Percentiles rank a stretch among this genome's conserved stretches.
These are phyloP conservation scores for Geotrupes spiniger DNA, from an alignment of 2,888 invertebrate genomes.

Conservation along the genomic window DNA sequence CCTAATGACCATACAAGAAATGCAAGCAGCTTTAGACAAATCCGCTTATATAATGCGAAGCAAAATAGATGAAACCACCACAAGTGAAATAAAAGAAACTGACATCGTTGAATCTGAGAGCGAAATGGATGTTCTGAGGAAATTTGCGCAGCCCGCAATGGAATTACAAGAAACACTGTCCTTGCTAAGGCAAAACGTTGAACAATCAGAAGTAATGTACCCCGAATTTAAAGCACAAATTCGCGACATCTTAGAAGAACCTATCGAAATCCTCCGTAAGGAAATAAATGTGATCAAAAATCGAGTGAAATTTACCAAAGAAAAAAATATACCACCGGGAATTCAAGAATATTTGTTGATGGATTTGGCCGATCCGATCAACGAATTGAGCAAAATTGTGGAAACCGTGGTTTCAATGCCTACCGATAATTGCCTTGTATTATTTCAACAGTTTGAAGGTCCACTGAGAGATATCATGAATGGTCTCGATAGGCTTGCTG, in stretches of 20 bases:
- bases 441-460: conserved; percentile 38
- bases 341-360: conserved; percentile 60
- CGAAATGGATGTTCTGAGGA: conserved; percentile 39
- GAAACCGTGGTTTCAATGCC: conserved; percentile 48
- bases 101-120: conserved; percentile 33
- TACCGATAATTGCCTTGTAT: no score
- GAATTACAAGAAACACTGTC: conserved; percentile 51
- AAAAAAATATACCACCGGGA: conserved; percentile 43
- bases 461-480: conserved; percentile 42
- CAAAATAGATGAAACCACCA: no score
- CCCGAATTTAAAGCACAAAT: conserved; percentile 34
- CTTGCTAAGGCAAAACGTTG: conserved; percentile 26
- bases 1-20: conserved; percentile 59
- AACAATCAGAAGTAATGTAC: conserved; percentile 34
- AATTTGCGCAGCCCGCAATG: conserved; percentile 47
- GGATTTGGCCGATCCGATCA: conserved; percentile 61
- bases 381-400: conserved; percentile 60
- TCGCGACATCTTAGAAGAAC: conserved; percentile 38
- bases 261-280: conserved; percentile 38
- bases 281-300: conserved; percentile 42
- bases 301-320: conserved; percentile 40
- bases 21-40: conserved; percentile 54
- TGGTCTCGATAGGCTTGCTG: conserved; percentile 41
- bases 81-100: conserved; percentile 29
- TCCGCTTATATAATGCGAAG: conserved; percentile 39